Conservation (phyloP, 2,888 invertebrate genomes). For the Thelaira solivaga region DNA sequence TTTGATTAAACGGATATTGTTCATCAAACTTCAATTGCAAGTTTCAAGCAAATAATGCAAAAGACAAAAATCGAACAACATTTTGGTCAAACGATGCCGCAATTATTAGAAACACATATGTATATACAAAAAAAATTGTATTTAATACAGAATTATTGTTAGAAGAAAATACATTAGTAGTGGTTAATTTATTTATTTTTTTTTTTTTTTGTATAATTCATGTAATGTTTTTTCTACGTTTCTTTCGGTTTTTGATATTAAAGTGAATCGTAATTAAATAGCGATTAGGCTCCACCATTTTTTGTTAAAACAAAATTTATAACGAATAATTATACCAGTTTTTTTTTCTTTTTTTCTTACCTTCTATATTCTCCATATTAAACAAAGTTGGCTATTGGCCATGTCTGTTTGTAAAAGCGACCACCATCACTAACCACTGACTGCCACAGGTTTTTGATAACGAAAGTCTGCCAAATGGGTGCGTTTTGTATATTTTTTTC, state of each 20-base stretch:
- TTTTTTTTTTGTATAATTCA: slow-evolving; percentile 13
- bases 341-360: slow-evolving; percentile 36
- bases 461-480: slow-evolving; percentile 59
- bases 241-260: slow-evolving; percentile 51
- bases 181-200: slow-evolving; percentile 12
- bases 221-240: slow-evolving; percentile 44
- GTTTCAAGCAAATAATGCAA: slow-evolving; percentile 7
- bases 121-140: slow-evolving; percentile 17
- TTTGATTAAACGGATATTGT: slow-evolving; percentile 64
- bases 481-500: slow-evolving; percentile 54
- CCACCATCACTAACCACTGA: slow-evolving; percentile 12
- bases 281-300: slow-evolving; percentile 78
- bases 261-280: slow-evolving; percentile 73
- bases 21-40: slow-evolving; percentile 50
- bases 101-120: slow-evolving; percentile 24
- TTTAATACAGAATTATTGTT: slow-evolving; percentile 62
- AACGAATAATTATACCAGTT: slow-evolving; percentile 53
- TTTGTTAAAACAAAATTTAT: slow-evolving; percentile 65
- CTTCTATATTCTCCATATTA: slow-evolving; percentile 41
- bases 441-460: slow-evolving; percentile 45
- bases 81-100: slow-evolving; percentile 33
- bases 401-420: slow-evolving; percentile 47
- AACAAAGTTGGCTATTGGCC: slow-evolving; percentile 59
- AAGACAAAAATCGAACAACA: slow-evolving; percentile 23
- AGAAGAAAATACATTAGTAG: slow-evolving; percentile 33